Percentiles rank a stretch among this genome's conserved stretches.
These are phyloP conservation scores for Eunapius fragilis DNA, from an alignment of 37 sponge, comb jelly and placozoan genomes.

Conservation along the genomic window DNA sequence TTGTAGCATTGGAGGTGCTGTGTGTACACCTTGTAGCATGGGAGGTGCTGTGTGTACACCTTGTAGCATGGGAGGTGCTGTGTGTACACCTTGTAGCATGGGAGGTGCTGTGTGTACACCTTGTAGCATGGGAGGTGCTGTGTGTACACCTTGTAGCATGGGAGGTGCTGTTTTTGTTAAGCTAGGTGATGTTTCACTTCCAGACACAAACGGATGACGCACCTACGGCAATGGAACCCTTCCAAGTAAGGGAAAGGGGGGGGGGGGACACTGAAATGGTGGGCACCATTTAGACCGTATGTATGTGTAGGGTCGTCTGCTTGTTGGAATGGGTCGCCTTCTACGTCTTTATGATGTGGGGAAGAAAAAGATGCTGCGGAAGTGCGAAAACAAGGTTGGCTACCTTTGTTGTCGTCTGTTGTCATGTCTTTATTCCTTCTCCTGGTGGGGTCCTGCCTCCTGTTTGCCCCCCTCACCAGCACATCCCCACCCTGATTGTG, in stretches of 20 bases:
- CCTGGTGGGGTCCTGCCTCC: too few species aligned
- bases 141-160: too few species aligned
- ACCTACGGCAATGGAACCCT: slow-evolving; percentile 87
- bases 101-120: too few species aligned
- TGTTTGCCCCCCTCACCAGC: too few species aligned
- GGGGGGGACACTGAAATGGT: neutral
- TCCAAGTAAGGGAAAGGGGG: slow-evolving; percentile 49
- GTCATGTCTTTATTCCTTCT: too few species aligned
- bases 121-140: too few species aligned
- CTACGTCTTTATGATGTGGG: slow-evolving; percentile 96
- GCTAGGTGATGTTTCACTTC: neutral
- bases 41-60: too few species aligned
- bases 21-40: neutral
- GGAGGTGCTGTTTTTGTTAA: neutral
- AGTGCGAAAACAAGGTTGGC: slow-evolving; percentile 94
- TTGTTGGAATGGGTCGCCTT: slow-evolving; percentile 92
- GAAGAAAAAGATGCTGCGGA: slow-evolving; percentile 95
- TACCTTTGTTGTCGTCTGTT: too few species aligned
- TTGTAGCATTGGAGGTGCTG: neutral
- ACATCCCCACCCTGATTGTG: slow-evolving; percentile 89
- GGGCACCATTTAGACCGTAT: neutral
- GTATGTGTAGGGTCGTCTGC: slow-evolving; percentile 64
- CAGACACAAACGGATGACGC: slow-evolving; percentile 94
- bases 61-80: too few species aligned
- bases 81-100: too few species aligned